phyloP scores from a whole-genome alignment of 2,888 invertebrate species.

The Diaperis boleti region DNA sequence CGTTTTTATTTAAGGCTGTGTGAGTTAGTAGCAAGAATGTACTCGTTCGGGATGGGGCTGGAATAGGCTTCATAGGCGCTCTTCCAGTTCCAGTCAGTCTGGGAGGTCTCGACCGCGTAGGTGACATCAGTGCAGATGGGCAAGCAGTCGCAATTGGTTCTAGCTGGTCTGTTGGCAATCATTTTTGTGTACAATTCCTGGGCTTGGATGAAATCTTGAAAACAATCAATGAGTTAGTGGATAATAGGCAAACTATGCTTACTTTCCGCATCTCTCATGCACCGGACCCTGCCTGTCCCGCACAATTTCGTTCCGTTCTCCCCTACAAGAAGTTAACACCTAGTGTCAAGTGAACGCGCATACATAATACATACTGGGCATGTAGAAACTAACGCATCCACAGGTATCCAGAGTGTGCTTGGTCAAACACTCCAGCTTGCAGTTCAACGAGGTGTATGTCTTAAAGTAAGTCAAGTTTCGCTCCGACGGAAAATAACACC shows the following conservation, averaged over 20 bases:
- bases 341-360: no score
- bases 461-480: no score
- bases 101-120: slow-evolving; percentile 60
- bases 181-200: not conserved
- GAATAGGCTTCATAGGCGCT: not conserved
- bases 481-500: no score
- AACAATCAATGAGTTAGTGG: no score
- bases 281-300: slow-evolving; percentile 68
- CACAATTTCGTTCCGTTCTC: slow-evolving; percentile 70
- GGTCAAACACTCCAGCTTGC: slow-evolving; percentile 77
- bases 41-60: not conserved
- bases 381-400: slow-evolving; percentile 70
- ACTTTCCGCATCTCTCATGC: slow-evolving; percentile 65
- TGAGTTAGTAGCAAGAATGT: not conserved
- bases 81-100: slow-evolving; percentile 56
- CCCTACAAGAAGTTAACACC: no score
- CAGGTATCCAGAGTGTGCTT: slow-evolving; percentile 71
- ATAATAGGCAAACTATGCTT: not conserved
- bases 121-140: slow-evolving; percentile 60
- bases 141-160: slow-evolving; percentile 58
- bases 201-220: not conserved
- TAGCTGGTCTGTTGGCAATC: not conserved
- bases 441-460: no score
- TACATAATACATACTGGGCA: slow-evolving; percentile 68
- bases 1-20: not conserved